Percentiles rank a stretch among this genome's conserved stretches.
Evolutionary conservation across 2,113 vertebrate species (phyloP).

Genomic region (Odocoileus hemionus): DNA sequence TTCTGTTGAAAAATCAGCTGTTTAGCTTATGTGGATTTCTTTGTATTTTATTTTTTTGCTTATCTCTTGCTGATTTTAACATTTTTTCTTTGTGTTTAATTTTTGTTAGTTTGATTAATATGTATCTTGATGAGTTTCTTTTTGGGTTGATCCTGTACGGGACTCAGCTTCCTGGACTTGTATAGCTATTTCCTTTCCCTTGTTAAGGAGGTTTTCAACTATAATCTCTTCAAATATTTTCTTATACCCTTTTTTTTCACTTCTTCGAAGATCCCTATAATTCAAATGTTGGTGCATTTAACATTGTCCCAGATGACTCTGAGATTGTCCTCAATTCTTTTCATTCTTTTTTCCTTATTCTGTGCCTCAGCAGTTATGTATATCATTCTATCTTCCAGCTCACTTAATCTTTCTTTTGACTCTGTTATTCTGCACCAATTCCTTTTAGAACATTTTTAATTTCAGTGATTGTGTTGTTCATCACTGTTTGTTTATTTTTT

Average conservation of each 20-base stretch:
- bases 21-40: not conserved
- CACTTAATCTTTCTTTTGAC: not conserved
- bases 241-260: not conserved
- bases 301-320: not conserved
- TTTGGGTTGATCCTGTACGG: not conserved
- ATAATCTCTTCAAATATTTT: not conserved
- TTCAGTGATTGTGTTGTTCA: not conserved
- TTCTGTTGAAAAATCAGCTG: not conserved
- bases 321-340: not conserved
- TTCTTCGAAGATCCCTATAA: not conserved
- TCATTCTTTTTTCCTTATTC: not conserved
- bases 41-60: not conserved
- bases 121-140: not conserved
- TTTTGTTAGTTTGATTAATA: not conserved
- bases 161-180: not conserved
- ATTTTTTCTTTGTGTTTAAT: not conserved
- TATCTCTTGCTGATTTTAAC: not conserved
- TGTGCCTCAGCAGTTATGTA: not conserved
- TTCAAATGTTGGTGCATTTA: not conserved
- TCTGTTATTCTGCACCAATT: not conserved
- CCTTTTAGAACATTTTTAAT: not conserved
- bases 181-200: not conserved
- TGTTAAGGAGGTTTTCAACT: not conserved
- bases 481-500: not conserved
- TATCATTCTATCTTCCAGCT: not conserved